phyloP scores from a whole-genome alignment of 2,113 vertebrate genomes.

The Bujurquina vittata region DNA sequence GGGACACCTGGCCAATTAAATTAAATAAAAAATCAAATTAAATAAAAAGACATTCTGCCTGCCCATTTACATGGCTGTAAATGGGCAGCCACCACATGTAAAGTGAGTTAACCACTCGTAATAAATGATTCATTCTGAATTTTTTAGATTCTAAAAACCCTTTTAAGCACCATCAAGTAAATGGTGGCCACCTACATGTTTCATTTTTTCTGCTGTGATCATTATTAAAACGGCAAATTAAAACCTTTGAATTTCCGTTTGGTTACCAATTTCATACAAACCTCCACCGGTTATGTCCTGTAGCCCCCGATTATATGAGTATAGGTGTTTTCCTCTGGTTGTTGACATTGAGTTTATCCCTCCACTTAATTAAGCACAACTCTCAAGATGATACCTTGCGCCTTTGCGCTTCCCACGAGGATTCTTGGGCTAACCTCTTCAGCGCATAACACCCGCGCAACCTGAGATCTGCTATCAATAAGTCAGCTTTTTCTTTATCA shows the following conservation, averaged over 20 bases:
- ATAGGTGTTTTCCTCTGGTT: neutral
- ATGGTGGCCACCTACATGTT: neutral
- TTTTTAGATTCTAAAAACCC: neutral
- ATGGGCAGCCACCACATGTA: conserved; percentile 3
- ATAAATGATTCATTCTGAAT: conserved; percentile 8
- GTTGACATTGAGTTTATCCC: neutral
- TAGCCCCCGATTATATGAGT: neutral
- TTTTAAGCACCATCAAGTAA: neutral
- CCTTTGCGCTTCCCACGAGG: neutral
- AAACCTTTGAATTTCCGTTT: conserved; percentile 4
- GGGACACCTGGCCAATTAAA: no score
- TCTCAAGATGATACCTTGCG: neutral
- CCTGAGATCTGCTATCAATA: neutral
- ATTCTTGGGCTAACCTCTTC: neutral
- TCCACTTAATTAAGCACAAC: neutral
- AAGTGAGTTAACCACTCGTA: conserved; percentile 1
- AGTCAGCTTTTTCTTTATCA: conserved; percentile 3
- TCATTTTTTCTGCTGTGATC: neutral
- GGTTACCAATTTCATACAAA: neutral
- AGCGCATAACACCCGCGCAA: neutral
- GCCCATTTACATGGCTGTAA: conserved; percentile 20
- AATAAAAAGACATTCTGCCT: neutral
- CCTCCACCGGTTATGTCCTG: neutral
- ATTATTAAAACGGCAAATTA: neutral
- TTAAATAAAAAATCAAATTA: no score